Evolutionary conservation across 2,888 invertebrate genomes (phyloP).

Genomic region (Ecdyonurus torrentis): DNA sequence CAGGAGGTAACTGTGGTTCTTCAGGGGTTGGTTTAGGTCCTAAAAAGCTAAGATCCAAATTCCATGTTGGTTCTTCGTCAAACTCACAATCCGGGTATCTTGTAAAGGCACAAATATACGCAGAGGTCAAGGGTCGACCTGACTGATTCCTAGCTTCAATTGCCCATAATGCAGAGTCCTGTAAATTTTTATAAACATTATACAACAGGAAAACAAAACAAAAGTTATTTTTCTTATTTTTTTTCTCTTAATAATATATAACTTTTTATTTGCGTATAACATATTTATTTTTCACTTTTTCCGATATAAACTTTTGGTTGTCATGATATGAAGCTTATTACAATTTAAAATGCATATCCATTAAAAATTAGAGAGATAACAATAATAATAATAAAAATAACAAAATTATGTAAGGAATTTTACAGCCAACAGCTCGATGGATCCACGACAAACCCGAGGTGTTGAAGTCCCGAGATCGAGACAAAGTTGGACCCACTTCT

Average conservation of each 20-base stretch:
- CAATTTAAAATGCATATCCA: no score
- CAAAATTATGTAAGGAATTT: no score
- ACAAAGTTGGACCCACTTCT: slow-evolving; percentile 34
- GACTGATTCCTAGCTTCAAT: neutral
- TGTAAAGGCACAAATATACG: neutral
- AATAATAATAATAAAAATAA: no score
- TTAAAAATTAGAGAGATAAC: no score
- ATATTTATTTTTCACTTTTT: no score
- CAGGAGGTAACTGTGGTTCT: neutral
- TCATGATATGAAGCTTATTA: no score
- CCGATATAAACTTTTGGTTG: no score
- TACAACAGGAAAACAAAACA: neutral
- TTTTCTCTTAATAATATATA: no score
- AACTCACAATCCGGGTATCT: neutral
- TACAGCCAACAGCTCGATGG: slow-evolving; percentile 42
- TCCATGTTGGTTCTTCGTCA: neutral
- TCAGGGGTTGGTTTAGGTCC: neutral
- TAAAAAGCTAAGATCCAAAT: neutral
- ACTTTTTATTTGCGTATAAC: no score
- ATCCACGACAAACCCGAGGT: slow-evolving; percentile 40
- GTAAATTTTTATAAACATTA: neutral
- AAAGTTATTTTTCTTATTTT: no score
- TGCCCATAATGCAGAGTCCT: neutral
- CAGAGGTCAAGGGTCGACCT: neutral
- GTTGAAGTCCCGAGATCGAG: slow-evolving; percentile 35